Conservation (phyloP, 2,113 vertebrate species). For the Rousettus leschenaultii region DNA sequence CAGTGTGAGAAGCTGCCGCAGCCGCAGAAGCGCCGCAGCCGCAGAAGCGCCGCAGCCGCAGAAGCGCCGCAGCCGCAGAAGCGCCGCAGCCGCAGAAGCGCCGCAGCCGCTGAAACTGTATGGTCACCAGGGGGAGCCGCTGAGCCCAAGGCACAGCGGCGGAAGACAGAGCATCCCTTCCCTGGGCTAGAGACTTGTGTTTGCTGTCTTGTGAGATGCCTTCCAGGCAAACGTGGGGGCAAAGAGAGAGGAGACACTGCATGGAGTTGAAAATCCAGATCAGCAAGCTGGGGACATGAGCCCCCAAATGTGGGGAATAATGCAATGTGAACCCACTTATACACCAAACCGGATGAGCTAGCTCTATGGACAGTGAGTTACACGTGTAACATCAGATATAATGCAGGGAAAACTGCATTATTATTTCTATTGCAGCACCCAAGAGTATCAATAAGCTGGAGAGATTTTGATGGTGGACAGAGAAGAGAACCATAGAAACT, state of each 20-base stretch:
- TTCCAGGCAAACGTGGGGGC: neutral
- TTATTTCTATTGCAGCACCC: neutral
- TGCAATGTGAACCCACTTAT: neutral
- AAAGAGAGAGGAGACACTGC: neutral
- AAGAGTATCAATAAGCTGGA: neutral
- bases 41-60: no score
- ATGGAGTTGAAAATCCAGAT: neutral
- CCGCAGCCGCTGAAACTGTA: neutral
- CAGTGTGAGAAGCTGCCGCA: neutral
- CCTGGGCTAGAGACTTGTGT: neutral
- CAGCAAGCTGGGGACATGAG: neutral
- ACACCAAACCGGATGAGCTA: neutral
- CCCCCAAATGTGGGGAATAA: neutral
- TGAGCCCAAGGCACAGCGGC: neutral
- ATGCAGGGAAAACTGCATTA: neutral
- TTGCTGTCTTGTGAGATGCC: neutral
- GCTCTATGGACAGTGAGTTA: neutral
- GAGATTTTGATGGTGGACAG: neutral
- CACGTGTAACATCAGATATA: neutral
- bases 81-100: neutral
- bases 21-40: neutral
- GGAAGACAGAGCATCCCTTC: neutral
- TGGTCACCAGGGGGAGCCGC: neutral
- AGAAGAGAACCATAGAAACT: neutral
- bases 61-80: neutral